Evolutionary conservation across 2,113 vertebrate species (phyloP), one percentile per base, ranked within the genome.

Genomic region (Cardinalis cardinalis): DNA sequence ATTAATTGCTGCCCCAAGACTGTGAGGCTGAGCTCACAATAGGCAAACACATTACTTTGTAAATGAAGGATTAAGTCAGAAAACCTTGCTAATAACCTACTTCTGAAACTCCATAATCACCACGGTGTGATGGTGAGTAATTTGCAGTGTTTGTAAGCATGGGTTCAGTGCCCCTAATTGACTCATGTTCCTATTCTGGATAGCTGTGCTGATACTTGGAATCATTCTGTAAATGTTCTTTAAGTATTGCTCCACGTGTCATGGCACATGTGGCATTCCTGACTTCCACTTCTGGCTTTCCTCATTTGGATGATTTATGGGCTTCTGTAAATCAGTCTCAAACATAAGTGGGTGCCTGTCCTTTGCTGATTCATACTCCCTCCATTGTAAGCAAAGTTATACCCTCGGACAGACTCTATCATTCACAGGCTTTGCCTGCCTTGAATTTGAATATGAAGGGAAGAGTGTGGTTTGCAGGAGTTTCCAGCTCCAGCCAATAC

Each of bases 291-390:
- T 81, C 53, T 78, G 53, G 55, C 70, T 90, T 92, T 88, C 84
- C 85, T 93, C 71, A 80, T 84, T 73, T 87, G 63, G 66, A 63
- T 2, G 40, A 95, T 94, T 90, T 95, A 91, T 88, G 46, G 65
- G 59, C 77, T 94, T 76, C 46, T 90, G 60, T 66, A 92, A 76
- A 89, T 66, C 93, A 88, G 69, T 70, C 38, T 81, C 7, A 4
- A 81, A 61, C 31, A 20, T 59, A 90, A 89, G 74, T 63, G 66
- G 32, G 56, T 68, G 61, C 53, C 60, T 85, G 86, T 91, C 84
- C 83, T 87, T 90, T 92, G 84, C 90, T 95, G 96, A 95, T 90
- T 96, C 88, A 94, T 80, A n/a, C 60, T 90, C 60, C 31, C 51
- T 91, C 80, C 70, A 40, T 21, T 87, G 63, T 76, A 87, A 82